Evolutionary conservation across 2,888 invertebrate genomes (phyloP).

Genomic region (Epinotia bilunana): DNA sequence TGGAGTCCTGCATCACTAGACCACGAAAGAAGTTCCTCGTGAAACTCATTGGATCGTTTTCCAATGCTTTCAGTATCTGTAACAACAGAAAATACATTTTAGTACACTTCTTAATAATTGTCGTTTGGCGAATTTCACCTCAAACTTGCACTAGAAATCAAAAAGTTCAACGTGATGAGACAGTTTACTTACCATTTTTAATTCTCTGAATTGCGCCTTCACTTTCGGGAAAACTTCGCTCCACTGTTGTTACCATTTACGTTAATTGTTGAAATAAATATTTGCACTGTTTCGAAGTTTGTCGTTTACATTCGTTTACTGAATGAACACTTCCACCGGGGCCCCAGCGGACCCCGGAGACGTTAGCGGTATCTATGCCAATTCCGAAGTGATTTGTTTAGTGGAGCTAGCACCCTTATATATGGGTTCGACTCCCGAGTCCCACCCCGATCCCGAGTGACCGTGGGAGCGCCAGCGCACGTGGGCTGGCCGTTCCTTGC

Average conservation of each 20-base stretch:
- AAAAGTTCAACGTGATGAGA: not conserved
- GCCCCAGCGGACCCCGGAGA: constrained; percentile 69
- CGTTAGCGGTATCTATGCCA: constrained; percentile 63
- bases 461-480: constrained; percentile 80
- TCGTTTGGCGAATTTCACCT: not conserved
- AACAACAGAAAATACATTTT: constrained; percentile 24
- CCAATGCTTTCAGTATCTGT: not conserved
- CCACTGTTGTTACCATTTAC: constrained; percentile 39
- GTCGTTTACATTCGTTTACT: constrained; percentile 36
- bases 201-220: constrained; percentile 56
- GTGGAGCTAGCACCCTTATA: constrained; percentile 63
- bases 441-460: constrained; percentile 59
- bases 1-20: not conserved
- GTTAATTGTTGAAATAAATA: constrained; percentile 63
- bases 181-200: constrained; percentile 47
- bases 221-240: constrained; percentile 47
- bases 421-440: constrained; percentile 61
- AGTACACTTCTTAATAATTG: not conserved
- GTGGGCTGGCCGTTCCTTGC: constrained; percentile 71
- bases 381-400: constrained; percentile 71
- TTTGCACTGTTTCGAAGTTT: constrained; percentile 63
- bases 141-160: not conserved
- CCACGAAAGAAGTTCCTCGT: not conserved
- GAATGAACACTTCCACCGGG: constrained; percentile 59
- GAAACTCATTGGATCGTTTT: not conserved